phyloP scores from a whole-genome alignment of 2,888 invertebrate species.

The Leucophora obtusa region DNA sequence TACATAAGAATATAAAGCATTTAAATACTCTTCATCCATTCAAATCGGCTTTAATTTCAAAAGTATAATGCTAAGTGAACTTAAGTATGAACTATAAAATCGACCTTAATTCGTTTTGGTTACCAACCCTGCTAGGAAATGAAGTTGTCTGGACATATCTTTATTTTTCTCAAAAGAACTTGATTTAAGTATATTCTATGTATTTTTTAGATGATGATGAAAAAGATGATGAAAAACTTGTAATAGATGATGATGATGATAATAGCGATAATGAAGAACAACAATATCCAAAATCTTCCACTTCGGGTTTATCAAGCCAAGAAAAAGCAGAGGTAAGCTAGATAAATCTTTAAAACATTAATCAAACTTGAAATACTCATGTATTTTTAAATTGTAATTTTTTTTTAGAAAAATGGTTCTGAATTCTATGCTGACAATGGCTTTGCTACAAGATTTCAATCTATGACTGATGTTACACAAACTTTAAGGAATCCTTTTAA shows the following conservation, averaged over 20 bases:
- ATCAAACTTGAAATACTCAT: too few species aligned
- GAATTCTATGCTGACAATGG: conserved; percentile 40
- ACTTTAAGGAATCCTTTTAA: conserved; percentile 71
- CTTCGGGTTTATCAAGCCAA: neutral
- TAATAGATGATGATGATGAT: conserved; percentile 76
- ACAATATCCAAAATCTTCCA: conserved; percentile 56
- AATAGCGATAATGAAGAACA: conserved; percentile 75
- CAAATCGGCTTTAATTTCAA: too few species aligned
- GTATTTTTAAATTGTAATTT: too few species aligned
- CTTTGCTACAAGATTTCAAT: conserved; percentile 22
- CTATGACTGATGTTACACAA: conserved; percentile 34
- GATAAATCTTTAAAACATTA: too few species aligned
- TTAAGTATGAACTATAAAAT: too few species aligned
- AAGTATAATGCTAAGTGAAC: too few species aligned
- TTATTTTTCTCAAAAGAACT: too few species aligned
- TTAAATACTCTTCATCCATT: too few species aligned
- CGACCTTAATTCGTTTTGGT: too few species aligned
- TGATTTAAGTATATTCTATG: neutral
- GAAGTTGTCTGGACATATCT: too few species aligned
- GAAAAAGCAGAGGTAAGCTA: conserved; percentile 42
- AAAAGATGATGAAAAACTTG: conserved; percentile 80
- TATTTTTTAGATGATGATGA: conserved; percentile 80
- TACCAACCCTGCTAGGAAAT: too few species aligned
- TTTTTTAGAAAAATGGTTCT: conserved; percentile 27
- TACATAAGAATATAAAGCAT: too few species aligned